Evolutionary conservation across 2,113 vertebrate genomes (phyloP).

Genomic region (Onychorhynchus coronatus): DNA sequence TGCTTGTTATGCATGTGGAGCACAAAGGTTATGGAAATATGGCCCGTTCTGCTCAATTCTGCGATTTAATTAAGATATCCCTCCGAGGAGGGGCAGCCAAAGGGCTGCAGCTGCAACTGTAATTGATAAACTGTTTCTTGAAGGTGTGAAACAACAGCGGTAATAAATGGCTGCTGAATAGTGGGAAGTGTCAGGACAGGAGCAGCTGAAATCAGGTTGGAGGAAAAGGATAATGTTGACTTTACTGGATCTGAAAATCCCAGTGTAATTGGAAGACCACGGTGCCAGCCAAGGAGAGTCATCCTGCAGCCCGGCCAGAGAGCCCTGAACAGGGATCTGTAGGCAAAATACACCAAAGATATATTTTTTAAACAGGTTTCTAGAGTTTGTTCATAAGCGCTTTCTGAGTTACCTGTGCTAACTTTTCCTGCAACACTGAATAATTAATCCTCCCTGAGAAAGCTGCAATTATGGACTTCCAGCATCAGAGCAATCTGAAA

Average conservation of each 20-base stretch:
- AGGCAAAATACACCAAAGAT: background rate
- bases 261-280: fast-evolving
- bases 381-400: background rate
- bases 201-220: background rate
- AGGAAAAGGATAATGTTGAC: background rate
- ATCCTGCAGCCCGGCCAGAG: background rate
- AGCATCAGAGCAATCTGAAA: background rate
- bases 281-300: background rate
- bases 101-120: background rate
- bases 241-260: background rate
- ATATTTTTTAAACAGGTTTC: background rate
- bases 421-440: background rate
- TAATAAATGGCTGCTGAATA: background rate
- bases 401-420: background rate
- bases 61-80: background rate
- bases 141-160: background rate
- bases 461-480: background rate
- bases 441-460: background rate
- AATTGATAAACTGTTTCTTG: background rate
- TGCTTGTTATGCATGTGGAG: background rate
- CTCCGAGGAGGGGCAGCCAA: background rate
- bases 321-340: background rate
- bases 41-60: background rate
- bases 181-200: background rate
- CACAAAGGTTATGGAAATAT: background rate